Base-by-base conservation (phyloP, 2,113 vertebrate genomes). In the Climacteris rufus region DNA sequence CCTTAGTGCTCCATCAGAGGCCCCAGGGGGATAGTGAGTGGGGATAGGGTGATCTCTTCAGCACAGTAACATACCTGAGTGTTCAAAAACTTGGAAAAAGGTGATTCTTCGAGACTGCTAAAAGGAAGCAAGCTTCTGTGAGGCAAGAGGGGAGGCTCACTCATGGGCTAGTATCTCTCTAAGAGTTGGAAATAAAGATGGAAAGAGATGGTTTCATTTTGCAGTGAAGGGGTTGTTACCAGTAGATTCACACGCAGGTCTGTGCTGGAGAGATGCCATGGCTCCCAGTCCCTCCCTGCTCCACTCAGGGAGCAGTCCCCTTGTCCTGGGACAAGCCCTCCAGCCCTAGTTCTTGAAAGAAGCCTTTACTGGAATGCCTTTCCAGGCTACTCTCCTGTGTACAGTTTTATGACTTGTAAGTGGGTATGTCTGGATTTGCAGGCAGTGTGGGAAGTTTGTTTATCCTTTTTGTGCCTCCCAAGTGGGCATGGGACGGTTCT, bases 381-480 rank as follows among this genome's bases (percentile, higher is more conserved):
- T 79, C 33, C 56, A 81, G 77, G 30, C 69, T 64, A 1, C 40
- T 74, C 53, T 87, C 40, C 47, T 84, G 28, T 61, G 68, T 72
- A 13, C 79, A 83, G 59, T 89, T 86, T 42, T 47, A 60, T 87
- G 60, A 59, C 54, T 33, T 54, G 15, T 37, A 15, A 71, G 74
- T 47, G 78, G 27, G 12, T 78, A 50, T 31, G 74, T 79, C 74
- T 76, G 65, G 19, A 27, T 93, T 69, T 93, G 50, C 42, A 57
- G 71, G 52, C 85, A 68, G 11, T n/a, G 37, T 35, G 37, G 37
- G 52, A 53, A 49, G 31, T 45, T 85, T 79, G 37, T 85, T 94
- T 79, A 52, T 68, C 31, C n/a, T 53, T 89, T 65, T n/a, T 80
- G 50, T 76, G 71, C 66, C 80, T 90, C 79, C 79, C 86, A 74